These are phyloP conservation scores for Stigmatopora argus DNA, from an alignment of 2,113 vertebrate species.

Conservation along the genomic window DNA sequence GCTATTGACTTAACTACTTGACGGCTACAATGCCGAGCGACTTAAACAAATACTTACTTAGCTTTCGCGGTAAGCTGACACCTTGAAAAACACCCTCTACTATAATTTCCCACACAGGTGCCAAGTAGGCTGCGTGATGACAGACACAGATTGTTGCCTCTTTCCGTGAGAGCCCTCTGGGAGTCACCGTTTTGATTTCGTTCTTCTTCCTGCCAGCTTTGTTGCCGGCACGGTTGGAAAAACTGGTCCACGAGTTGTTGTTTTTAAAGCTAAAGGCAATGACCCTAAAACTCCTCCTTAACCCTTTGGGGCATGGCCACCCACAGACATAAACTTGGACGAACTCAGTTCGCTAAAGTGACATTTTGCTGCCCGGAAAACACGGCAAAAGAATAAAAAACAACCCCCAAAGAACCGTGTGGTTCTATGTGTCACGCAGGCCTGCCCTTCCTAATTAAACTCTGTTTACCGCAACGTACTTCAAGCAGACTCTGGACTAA, in stretches of 20 bases:
- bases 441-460: slow-evolving; percentile 57
- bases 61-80: not conserved
- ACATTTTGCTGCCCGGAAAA: no score
- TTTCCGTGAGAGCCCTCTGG: not conserved
- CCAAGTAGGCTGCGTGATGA: not conserved
- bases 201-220: no score
- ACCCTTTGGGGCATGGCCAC: no score
- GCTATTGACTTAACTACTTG: slow-evolving; percentile 16
- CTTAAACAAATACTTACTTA: not conserved
- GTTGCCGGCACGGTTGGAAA: no score
- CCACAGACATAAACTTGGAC: no score
- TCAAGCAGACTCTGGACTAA: slow-evolving; percentile 50
- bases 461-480: slow-evolving; percentile 57
- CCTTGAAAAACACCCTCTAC: not conserved
- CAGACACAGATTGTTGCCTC: not conserved
- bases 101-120: not conserved
- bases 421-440: slow-evolving; percentile 53
- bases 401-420: slow-evolving; percentile 6
- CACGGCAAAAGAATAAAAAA: not conserved
- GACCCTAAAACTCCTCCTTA: no score
- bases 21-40: not conserved
- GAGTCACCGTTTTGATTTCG: no score
- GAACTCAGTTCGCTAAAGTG: no score
- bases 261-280: not conserved
- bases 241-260: not conserved